A percentile compares a stretch with the other conserved stretches of the same genome.
Evolutionary conservation across 2,113 vertebrate genomes (phyloP).

Genomic region (Todiramphus chloris): DNA sequence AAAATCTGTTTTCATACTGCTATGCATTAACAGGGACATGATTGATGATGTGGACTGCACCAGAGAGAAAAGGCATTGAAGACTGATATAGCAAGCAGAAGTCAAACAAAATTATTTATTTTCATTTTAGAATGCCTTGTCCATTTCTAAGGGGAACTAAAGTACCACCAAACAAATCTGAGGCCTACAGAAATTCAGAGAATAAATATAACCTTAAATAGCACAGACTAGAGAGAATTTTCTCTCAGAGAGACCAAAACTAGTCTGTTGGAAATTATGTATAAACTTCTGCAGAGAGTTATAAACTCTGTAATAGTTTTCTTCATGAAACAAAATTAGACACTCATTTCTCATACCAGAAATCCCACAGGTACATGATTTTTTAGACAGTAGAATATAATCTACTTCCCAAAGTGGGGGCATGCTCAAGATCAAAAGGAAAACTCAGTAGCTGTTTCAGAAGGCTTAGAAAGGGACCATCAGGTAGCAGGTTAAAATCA

Average conservation of each 20-base stretch:
- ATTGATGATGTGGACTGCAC: not conserved
- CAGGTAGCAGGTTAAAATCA: not conserved
- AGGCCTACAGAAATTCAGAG: not conserved
- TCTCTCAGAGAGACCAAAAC: not conserved
- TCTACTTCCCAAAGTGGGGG: not conserved
- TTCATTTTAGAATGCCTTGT: not conserved
- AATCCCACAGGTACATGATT: not conserved
- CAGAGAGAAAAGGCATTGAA: not conserved
- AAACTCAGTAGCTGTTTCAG: not conserved
- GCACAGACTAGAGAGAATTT: not conserved
- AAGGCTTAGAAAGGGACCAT: not conserved
- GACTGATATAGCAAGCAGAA: not conserved
- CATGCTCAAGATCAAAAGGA: not conserved
- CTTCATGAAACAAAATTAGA: not conserved
- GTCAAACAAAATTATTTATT: not conserved
- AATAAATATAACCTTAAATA: not conserved
- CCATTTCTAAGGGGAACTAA: not conserved
- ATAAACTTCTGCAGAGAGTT: not conserved
- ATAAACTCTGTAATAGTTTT: not conserved
- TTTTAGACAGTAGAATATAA: not conserved
- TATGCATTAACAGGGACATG: not conserved
- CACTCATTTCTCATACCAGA: not conserved
- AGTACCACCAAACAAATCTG: not conserved
- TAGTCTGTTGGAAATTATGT: not conserved
- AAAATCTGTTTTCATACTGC: slow-evolving; percentile 16